A percentile compares a stretch with the other conserved stretches of the same genome.
Conservation (phyloP, 2,888 invertebrate species). For the Panopea generosa region DNA sequence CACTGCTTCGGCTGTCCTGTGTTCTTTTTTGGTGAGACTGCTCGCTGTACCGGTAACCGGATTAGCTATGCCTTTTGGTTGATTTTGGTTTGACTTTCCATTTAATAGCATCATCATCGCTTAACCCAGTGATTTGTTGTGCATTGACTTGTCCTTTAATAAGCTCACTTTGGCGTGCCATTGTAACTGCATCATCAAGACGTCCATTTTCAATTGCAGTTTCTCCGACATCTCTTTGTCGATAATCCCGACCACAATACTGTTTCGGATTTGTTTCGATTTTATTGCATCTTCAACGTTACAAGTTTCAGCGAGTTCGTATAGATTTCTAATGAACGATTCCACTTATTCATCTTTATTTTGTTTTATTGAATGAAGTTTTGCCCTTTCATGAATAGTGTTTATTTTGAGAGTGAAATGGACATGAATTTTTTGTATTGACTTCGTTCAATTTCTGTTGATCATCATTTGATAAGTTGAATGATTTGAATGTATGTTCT, state of each 20-base stretch:
- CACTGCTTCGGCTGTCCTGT: slow-evolving; percentile 6
- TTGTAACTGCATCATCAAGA: slow-evolving; percentile 25
- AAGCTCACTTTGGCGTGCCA: slow-evolving; percentile 20
- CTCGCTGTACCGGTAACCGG: no score
- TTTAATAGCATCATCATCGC: no score
- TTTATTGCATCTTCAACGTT: slow-evolving; percentile 22
- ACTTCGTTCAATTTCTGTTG: slow-evolving; percentile 17
- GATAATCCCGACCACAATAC: slow-evolving; percentile 26
- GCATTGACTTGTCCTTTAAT: slow-evolving; percentile 18
- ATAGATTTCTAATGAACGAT: no score
- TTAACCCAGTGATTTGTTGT: no score
- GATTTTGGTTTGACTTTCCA: no score
- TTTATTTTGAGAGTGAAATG: slow-evolving; percentile 47
- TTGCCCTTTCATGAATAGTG: slow-evolving; percentile 41
- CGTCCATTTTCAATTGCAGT: slow-evolving; percentile 29
- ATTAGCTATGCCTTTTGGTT: no score
- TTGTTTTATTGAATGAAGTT: slow-evolving; percentile 1
- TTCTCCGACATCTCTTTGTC: slow-evolving; percentile 37
- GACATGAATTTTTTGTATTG: slow-evolving; percentile 26
- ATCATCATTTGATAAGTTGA: not conserved
- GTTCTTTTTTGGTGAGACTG: no score
- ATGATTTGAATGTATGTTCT: slow-evolving; percentile 46
- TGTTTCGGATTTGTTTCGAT: slow-evolving; percentile 33
- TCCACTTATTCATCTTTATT: slow-evolving; percentile 7
- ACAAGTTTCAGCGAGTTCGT: slow-evolving; percentile 5